Evolutionary conservation across 2,797 vertebrate genomes (phyloP).

Genomic region (Gymnodraco acuticeps): DNA sequence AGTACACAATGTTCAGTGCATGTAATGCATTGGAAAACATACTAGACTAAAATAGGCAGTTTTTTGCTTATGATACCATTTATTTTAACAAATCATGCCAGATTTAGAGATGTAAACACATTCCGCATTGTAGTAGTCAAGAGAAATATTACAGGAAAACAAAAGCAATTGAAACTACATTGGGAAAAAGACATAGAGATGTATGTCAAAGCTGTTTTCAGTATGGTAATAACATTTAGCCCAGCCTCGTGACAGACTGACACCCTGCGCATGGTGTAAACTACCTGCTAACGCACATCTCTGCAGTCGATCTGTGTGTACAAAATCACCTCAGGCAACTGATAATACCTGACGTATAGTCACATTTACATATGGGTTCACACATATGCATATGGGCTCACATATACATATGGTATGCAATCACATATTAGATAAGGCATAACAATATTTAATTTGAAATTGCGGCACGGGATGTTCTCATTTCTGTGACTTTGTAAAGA

Average conservation of each 20-base stretch:
- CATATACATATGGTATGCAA: no score
- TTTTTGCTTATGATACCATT: not conserved
- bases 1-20: not conserved
- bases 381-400: no score
- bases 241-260: not conserved
- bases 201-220: not conserved
- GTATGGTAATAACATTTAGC: not conserved
- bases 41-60: not conserved
- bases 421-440: not conserved
- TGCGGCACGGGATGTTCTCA: not conserved
- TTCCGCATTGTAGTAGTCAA: not conserved
- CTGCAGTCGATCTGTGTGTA: not conserved
- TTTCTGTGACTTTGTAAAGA: constrained; percentile 41
- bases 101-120: not conserved
- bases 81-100: not conserved
- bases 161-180: not conserved
- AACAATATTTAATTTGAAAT: not conserved
- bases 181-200: fast-evolving
- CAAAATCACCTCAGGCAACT: constrained; percentile 1
- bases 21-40: not conserved
- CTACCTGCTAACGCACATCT: not conserved
- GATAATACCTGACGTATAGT: no score
- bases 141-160: not conserved
- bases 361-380: not conserved
- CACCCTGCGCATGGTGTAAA: not conserved